Base-by-base conservation (phyloP, 2,888 invertebrate genomes). In the Saturnia japonica region DNA sequence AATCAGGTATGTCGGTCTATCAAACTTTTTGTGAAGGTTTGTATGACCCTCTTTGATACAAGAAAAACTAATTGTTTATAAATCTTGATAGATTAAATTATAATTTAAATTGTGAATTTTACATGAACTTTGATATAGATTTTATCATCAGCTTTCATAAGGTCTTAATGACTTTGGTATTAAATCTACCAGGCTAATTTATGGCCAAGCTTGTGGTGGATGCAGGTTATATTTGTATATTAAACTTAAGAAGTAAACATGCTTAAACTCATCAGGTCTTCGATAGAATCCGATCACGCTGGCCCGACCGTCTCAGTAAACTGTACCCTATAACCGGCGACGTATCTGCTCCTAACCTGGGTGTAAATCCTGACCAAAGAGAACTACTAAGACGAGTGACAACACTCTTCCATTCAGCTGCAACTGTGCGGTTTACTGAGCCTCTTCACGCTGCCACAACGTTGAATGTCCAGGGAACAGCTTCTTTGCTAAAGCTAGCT, bases 351-450 rank as follows among this genome's bases (percentile, higher is more conserved):
- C 95, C 96, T 0, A 95, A 95, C 74, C 90, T 97, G 42, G 97
- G 97, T 14, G 95, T 98, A 68, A 95, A 94, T 72, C 88, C 94
- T 0, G 94, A 95, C 7, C 97, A 97, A 83, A 95, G 95, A 70
- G 89, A 90, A 62, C 90, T 95, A 74, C 86, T 97, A 22, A 94
- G 95, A 8, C 95, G 96, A 67, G 97, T 98, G 19, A 96, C 97
- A 54, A 95, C 98, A 19, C 97, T 99, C 70, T 98, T 99, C 89
- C 99, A 99, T 88, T 97, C 98, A 34, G 99, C 99, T 0, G 99
- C 99, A 0, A 99, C 99, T 0, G 98, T 99, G 25, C 96, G 97
- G 80, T 99, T 99, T 87, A 97, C 99, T 79, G 99, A 99, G 85
- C 96, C 97, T 0, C 95, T 99, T 42, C 97, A 97, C 87, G 95